Conservation (phyloP, 2,888 invertebrate genomes). For the Drosophila buzzatii region DNA sequence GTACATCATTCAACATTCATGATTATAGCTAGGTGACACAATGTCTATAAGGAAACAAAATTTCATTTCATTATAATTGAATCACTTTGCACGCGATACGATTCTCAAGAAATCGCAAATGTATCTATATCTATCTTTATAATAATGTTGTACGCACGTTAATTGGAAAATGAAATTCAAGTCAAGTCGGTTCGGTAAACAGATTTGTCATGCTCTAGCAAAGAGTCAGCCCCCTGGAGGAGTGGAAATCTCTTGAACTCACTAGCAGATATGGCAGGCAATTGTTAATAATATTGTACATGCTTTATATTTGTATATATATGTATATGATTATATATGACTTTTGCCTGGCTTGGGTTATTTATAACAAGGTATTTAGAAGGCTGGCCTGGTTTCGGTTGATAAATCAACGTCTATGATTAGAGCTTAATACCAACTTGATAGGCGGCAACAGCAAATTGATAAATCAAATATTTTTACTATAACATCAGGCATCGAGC, state of each 20-base stretch:
- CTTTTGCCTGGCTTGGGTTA: conserved; percentile 31
- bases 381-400: conserved; percentile 21
- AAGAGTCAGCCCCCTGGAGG: neutral
- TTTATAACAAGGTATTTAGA: conserved; percentile 41
- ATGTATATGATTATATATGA: conserved; percentile 43
- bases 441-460: conserved; percentile 55
- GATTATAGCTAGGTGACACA: conserved; percentile 58
- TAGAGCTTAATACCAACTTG: conserved; percentile 77
- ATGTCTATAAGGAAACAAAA: conserved; percentile 69
- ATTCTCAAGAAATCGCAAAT: conserved; percentile 46
- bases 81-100: conserved; percentile 52
- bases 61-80: conserved; percentile 69
- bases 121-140: conserved; percentile 25
- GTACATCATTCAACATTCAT: conserved; percentile 40
- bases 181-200: conserved; percentile 33
- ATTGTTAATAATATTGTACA: conserved; percentile 57
- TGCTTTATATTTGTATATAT: conserved; percentile 16
- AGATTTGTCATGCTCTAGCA: conserved; percentile 64
- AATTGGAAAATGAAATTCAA: conserved; percentile 56
- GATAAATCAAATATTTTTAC: conserved; percentile 71
- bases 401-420: conserved; percentile 76
- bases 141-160: conserved; percentile 27
- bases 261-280: conserved; percentile 32
- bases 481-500: conserved; percentile 14
- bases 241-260: conserved; percentile 9